Conservation (phyloP, 2,797 vertebrate genomes). For the Mallotus villosus region DNA sequence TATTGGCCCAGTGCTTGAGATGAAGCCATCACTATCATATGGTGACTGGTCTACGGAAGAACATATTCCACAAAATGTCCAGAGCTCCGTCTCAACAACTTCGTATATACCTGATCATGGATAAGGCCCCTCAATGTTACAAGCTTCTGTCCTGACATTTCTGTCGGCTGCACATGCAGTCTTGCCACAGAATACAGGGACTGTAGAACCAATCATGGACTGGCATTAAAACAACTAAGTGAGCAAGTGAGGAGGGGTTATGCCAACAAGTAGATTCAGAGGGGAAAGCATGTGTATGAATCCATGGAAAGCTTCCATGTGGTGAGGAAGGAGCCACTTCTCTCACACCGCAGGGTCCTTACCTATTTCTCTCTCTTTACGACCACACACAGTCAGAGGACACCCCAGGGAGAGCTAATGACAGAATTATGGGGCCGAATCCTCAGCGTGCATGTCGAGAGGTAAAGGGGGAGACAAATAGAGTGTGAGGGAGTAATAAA, state of each 20-base stretch:
- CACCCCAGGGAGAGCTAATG: slow-evolving; percentile 40
- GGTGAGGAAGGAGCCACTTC: background rate
- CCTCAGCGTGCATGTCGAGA: slow-evolving; percentile 9
- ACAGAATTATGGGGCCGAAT: slow-evolving; percentile 42
- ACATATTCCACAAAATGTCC: background rate
- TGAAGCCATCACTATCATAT: background rate
- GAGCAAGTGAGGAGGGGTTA: background rate
- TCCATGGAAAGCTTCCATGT: background rate
- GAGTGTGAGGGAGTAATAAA: slow-evolving; percentile 23
- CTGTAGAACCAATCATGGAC: background rate
- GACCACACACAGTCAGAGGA: slow-evolving; percentile 1
- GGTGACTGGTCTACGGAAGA: background rate
- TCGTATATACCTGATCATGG: background rate
- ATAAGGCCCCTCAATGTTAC: background rate
- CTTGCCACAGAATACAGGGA: background rate
- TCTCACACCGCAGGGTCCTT: background rate
- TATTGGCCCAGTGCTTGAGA: background rate
- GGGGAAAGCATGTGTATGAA: no score
- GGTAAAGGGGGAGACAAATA: background rate
- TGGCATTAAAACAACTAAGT: background rate
- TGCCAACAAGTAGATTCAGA: background rate
- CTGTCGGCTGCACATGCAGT: background rate
- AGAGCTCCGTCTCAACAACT: background rate
- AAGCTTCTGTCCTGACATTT: background rate
- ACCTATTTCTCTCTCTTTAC: slow-evolving; percentile 18